These are phyloP conservation scores for Serilophus lunatus DNA, from an alignment of 2,113 vertebrate species.

Conservation along the genomic window DNA sequence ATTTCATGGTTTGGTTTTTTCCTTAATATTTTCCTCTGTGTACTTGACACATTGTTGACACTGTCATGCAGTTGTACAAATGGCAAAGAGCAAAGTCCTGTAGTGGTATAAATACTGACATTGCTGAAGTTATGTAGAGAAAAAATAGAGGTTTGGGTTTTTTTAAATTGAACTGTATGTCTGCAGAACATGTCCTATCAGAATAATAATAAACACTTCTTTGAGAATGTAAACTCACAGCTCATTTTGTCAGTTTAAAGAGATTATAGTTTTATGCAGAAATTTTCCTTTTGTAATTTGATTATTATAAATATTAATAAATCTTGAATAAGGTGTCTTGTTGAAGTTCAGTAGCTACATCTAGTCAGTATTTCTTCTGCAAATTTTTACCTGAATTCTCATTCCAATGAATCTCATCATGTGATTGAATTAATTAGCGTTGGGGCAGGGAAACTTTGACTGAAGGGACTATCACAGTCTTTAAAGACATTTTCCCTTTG, in stretches of 20 bases:
- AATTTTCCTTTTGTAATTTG: neutral
- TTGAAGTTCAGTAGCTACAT: neutral
- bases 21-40: neutral
- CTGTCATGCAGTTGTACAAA: neutral
- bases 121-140: neutral
- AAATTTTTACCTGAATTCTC: neutral
- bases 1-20: neutral
- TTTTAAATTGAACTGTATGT: neutral
- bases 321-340: neutral
- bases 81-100: neutral
- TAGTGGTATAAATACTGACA: neutral
- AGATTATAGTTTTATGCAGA: neutral
- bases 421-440: neutral
- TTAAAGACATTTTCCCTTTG: neutral
- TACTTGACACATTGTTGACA: neutral
- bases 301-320: neutral
- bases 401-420: neutral
- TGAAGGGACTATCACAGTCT: neutral
- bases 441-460: neutral
- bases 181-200: neutral
- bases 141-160: neutral
- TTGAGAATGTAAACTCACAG: neutral
- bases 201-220: neutral
- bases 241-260: neutral
- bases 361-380: neutral